Evolutionary conservation across 1,140 invertebrate genomes (phyloP).

Genomic region (Ips typographus): DNA sequence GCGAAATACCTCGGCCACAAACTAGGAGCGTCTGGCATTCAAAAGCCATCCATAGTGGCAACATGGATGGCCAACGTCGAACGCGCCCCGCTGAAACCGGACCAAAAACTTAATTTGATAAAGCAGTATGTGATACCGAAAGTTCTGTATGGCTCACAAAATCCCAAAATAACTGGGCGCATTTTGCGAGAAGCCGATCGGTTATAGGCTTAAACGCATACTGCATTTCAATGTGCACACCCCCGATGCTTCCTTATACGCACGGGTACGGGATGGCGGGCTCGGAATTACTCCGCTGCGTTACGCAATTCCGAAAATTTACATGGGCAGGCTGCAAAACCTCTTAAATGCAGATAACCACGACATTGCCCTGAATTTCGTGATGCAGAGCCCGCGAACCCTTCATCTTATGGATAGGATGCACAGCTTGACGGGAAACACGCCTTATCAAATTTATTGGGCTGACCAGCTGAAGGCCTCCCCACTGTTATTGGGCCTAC

Average conservation of each 20-base stretch:
- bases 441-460: background rate
- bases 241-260: constrained; percentile 34
- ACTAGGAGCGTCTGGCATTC: constrained; percentile 30
- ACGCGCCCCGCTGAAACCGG: constrained; percentile 44
- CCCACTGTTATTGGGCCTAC: too few species aligned
- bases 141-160: constrained; percentile 35
- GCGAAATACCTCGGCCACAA: constrained; percentile 38
- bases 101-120: constrained; percentile 40
- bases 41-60: constrained; percentile 10
- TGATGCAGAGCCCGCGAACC: background rate
- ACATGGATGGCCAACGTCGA: constrained; percentile 30
- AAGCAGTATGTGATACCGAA: constrained; percentile 35
- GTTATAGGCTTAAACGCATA: constrained; percentile 14
- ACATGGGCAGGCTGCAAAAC: background rate
- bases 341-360: too few species aligned
- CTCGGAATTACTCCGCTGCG: constrained; percentile 29
- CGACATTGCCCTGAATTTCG: background rate
- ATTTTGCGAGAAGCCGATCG: constrained; percentile 30
- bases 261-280: constrained; percentile 36
- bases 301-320: background rate
- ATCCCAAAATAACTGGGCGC: constrained; percentile 13
- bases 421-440: background rate
- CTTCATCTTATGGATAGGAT: background rate
- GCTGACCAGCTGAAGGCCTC: too few species aligned
- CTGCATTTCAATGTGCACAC: constrained; percentile 35